Evolutionary conservation across 35 echinoderm and acorn worm genomes (phyloP).

Genomic region (Diadema setosum): DNA sequence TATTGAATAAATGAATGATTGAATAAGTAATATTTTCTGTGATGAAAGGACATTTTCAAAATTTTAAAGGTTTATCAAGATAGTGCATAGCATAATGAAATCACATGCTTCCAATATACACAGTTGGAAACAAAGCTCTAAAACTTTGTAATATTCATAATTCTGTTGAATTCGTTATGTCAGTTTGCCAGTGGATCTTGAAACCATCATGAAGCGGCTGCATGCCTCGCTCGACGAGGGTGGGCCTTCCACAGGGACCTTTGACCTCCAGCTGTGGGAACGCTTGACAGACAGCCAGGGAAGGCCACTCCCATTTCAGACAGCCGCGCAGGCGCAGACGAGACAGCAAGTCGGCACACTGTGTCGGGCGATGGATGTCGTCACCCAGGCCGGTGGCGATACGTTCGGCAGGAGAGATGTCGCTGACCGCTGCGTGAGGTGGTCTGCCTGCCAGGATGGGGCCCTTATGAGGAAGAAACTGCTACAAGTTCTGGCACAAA

Average conservation of each 20-base stretch:
- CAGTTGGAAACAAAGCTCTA: too few relatives aligned
- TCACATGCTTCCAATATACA: too few relatives aligned
- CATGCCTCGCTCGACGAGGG: conserved; percentile 20
- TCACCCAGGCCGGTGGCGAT: not conserved
- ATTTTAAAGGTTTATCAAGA: too few relatives aligned
- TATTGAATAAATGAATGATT: too few relatives aligned
- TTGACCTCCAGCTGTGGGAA: not conserved
- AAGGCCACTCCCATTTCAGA: conserved; percentile 37
- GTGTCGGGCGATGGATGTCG: not conserved
- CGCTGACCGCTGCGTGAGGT: not conserved
- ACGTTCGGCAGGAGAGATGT: not conserved
- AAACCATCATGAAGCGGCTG: conserved; percentile 60
- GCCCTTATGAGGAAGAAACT: conserved; percentile 13
- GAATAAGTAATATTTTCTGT: too few relatives aligned
- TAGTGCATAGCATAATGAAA: too few relatives aligned
- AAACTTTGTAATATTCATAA: too few relatives aligned
- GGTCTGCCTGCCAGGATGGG: not conserved
- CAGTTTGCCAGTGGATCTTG: conserved; percentile 70
- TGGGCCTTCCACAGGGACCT: not conserved
- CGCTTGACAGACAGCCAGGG: not conserved
- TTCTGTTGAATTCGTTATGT: too few relatives aligned
- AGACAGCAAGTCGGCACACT: conserved; percentile 19
- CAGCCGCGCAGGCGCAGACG: not conserved
- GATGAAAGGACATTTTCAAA: too few relatives aligned
- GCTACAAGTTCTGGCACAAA: too few relatives aligned